Base-by-base conservation (phyloP, 2,113 vertebrate species). In the Ictidomys tridecemlineatus region DNA sequence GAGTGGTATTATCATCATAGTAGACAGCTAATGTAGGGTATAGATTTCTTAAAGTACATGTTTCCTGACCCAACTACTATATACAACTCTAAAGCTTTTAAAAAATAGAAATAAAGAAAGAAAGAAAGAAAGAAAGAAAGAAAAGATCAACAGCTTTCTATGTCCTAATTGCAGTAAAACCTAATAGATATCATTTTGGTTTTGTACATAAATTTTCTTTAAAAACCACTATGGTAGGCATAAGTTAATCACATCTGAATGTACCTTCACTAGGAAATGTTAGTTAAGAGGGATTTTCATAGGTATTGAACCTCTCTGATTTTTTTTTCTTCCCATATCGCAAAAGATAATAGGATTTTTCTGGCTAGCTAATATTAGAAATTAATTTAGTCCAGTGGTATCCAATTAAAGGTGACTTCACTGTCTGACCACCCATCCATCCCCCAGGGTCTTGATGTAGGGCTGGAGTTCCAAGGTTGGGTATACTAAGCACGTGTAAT, bases 161-260 rank as follows among this genome's bases (percentile, higher is more conserved):
- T 93, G 97, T 99, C 61, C 3, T 98, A 7, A 99, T 26, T 99
- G 99, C 92, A 82, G 98, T 4, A 82, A 98, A 98, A 99, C 99
- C 0, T 61, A 73, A 7, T 98, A 99, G 3, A 98, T 99, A 48
- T 99, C 99, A 4, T 99, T 99, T 98, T 99, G 98, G 98, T 99
- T 99, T 99, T 72, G 98, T 99, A 94, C 98, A 99, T 91, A 98
- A 98, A 20, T 65, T 63, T 63, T 24, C 61, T 63, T 26, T 63
- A 63, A 63, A 26, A 63, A 28, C 61, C 24, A 2, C 51, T 8
- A 22, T 32, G 91, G 45, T 65, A 30, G 99, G 99, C 28, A 96
- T 99, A 95, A 99, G 98, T 99, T 77, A 77, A 42, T 87, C 69
- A 26, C 37, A 39, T 82, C 9, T 53, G 91, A 65, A 67, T 56